Evolutionary conservation across 2,113 vertebrate species (phyloP), one percentile per base, ranked within the genome.

Genomic region (Seriola dumerili): DNA sequence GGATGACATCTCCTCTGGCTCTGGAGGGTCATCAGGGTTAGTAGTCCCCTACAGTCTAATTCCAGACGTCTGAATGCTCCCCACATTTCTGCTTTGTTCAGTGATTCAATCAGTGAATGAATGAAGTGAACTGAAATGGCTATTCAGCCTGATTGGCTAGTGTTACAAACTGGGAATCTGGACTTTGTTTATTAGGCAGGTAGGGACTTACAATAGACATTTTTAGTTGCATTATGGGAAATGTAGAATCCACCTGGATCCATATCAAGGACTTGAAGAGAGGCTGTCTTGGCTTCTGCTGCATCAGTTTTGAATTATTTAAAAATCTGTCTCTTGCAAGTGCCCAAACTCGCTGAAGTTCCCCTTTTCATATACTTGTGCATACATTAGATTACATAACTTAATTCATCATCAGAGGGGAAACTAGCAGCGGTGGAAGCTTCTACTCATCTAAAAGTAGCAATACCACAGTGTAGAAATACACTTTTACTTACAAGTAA

Each of bases 371-470:
- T 23, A 6, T 55, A 42, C 54, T 19, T 19, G 14, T 42, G n/a
- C 54, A 19, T 40, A 25, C 36, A 19, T 72, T 72, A 72, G 34
- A 71, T 71, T 25, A 48, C 13, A 52, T 52, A 21, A 52, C 50
- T 52, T 52, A 8, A 52, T 52, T 48, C 50, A 52, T 48, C 5
- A 48, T n/a, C 17, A 58, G 38, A 44, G n/a, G 14, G 12, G 55
- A 42, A 72, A 44, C n/a, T 16, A 19, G 48, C 17, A 19, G 48
- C 19, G 48, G 48, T 50, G 48, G 48, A 19, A 12, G 42, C 46
- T 48, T 21, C 2, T 29, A 29, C 2, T 29, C 8, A 52, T 52
- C 5, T 52, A 19, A 52, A 52, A 52, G 50, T 52, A 52, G 7
- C 17, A 52, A 21, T 52, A 52, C 16, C 5, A 17, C 46, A 48